These are phyloP conservation scores for Formica selysi DNA, from an alignment of 1,140 invertebrate genomes.

Conservation along the genomic window DNA sequence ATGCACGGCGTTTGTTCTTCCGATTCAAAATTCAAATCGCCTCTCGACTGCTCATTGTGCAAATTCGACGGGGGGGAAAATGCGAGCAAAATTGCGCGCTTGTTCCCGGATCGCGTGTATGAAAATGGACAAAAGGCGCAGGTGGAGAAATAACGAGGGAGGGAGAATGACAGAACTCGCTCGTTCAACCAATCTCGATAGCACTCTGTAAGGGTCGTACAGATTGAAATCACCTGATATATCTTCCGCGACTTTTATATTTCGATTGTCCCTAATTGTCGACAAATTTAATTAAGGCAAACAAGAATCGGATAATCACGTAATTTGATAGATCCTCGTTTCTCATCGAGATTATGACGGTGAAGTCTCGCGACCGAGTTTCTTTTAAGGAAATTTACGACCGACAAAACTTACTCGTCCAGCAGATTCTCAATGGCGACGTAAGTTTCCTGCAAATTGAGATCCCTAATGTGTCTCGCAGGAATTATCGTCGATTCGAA, in stretches of 20 bases:
- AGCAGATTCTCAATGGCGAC: slow-evolving; percentile 80
- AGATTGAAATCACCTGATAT: slow-evolving; percentile 43
- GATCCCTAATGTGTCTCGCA: slow-evolving; percentile 76
- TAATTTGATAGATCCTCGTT: not conserved
- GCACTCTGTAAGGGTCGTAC: slow-evolving; percentile 14
- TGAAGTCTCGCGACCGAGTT: not conserved
- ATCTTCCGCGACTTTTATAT: slow-evolving; percentile 1
- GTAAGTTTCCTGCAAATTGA: slow-evolving; percentile 82
- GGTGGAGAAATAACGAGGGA: slow-evolving; percentile 26
- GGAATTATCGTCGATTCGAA: slow-evolving; percentile 80
- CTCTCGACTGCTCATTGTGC: slow-evolving; percentile 28
- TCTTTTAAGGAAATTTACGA: not conserved
- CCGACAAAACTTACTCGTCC: slow-evolving; percentile 79
- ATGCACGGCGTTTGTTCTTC: slow-evolving; percentile 58
- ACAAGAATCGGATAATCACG: not conserved
- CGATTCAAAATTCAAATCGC: slow-evolving; percentile 37
- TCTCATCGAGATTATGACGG: not conserved
- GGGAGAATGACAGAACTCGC: not conserved
- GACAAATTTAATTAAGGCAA: slow-evolving; percentile 41
- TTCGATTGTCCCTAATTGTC: not conserved
- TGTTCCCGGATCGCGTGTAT: slow-evolving; percentile 39
- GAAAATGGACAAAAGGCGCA: slow-evolving; percentile 30
- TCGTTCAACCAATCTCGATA: slow-evolving; percentile 42
- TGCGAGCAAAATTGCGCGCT: slow-evolving; percentile 50
- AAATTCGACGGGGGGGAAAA: not conserved